Evolutionary conservation across 1,140 invertebrate species (phyloP).

Genomic region (Zaprionus kolodkinae): DNA sequence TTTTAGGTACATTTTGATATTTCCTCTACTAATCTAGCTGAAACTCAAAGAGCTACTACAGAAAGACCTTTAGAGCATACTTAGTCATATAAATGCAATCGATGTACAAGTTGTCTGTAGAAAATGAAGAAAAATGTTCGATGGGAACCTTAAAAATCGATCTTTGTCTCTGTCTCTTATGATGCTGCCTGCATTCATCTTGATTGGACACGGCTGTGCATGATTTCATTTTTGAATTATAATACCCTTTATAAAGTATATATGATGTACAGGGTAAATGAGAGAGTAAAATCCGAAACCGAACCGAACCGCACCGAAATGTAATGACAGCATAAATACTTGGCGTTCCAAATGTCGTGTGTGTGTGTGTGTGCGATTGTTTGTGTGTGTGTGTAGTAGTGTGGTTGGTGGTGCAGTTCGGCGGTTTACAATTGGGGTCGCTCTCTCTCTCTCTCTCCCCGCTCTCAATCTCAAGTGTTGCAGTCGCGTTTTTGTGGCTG

Average conservation of each 20-base stretch:
- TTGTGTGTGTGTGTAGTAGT: slow-evolving; percentile 3
- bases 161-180: not conserved
- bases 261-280: slow-evolving; percentile 33
- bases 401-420: slow-evolving; percentile 25
- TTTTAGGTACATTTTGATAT: too few species aligned
- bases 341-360: slow-evolving; percentile 21
- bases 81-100: too few species aligned
- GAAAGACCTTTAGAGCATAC: too few species aligned
- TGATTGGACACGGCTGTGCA: not conserved
- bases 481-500: slow-evolving; percentile 65
- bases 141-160: too few species aligned
- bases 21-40: too few species aligned
- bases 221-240: not conserved
- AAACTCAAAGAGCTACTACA: too few species aligned
- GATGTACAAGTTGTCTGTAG: too few species aligned
- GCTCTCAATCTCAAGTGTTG: slow-evolving; percentile 71
- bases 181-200: not conserved
- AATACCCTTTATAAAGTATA: not conserved
- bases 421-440: slow-evolving; percentile 67
- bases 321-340: slow-evolving; percentile 77
- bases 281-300: slow-evolving; percentile 54
- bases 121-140: too few species aligned
- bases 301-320: slow-evolving; percentile 66
- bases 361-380: slow-evolving; percentile 19
- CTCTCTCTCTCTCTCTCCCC: slow-evolving; percentile 49